Percentiles rank a stretch among this genome's conserved stretches.
Conservation (phyloP, 2,888 invertebrate species). For the Aquatica leii region DNA sequence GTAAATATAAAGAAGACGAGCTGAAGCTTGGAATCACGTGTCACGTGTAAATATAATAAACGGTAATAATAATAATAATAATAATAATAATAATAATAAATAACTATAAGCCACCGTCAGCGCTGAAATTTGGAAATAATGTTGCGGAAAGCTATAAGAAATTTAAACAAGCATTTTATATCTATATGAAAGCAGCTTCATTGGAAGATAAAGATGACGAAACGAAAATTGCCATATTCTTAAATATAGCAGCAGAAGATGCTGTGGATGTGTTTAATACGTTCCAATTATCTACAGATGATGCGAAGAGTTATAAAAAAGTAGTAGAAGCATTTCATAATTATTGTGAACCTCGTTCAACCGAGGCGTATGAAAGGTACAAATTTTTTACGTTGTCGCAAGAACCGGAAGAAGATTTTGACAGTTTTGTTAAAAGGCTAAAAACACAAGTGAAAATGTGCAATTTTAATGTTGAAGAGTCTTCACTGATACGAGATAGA, state of each 20-base stretch:
- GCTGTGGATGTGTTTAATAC: constrained; percentile 44
- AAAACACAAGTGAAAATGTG: background rate
- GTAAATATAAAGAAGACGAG: too few species aligned
- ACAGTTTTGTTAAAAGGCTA: background rate
- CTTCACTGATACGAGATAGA: background rate
- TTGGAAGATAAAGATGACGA: background rate
- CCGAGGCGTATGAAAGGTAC: background rate
- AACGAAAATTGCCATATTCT: constrained; percentile 41
- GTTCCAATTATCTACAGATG: constrained; percentile 37
- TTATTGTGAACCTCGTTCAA: constrained; percentile 7
- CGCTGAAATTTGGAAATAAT: background rate
- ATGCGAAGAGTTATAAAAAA: constrained; percentile 34
- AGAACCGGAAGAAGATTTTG: background rate
- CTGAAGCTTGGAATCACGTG: too few species aligned
- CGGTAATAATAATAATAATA: too few species aligned
- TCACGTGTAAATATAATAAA: too few species aligned
- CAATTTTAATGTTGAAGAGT: background rate
- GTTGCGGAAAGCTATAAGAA: background rate
- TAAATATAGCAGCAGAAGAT: constrained; percentile 45
- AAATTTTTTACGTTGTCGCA: background rate
- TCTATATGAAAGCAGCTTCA: constrained; percentile 8
- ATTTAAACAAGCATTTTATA: constrained; percentile 1
- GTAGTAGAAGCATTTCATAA: constrained; percentile 40
- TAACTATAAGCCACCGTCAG: too few species aligned
- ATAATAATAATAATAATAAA: too few species aligned